phyloP scores from a whole-genome alignment of 2,888 invertebrate species.

The Xylota sylvarum region DNA sequence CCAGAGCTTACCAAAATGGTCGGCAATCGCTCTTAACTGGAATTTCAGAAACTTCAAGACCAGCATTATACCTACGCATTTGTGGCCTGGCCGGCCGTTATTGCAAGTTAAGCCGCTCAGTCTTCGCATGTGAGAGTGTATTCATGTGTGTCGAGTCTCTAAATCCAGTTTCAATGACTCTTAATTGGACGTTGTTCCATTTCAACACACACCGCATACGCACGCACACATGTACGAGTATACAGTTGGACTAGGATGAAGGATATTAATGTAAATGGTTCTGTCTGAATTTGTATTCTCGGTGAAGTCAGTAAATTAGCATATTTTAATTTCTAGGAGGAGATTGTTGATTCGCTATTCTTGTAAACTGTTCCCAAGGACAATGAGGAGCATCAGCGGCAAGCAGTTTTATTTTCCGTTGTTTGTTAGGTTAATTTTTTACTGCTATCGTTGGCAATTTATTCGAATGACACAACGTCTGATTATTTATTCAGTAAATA shows the following conservation, averaged over 20 bases:
- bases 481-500: constrained; percentile 69
- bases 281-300: constrained; percentile 54
- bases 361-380: constrained; percentile 11
- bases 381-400: not conserved
- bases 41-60: constrained; percentile 19
- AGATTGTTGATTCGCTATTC: constrained; percentile 1
- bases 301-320: constrained; percentile 53
- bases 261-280: constrained; percentile 53
- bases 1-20: not conserved
- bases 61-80: not conserved
- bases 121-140: not conserved
- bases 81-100: not conserved
- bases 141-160: constrained; percentile 8
- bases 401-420: constrained; percentile 24
- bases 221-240: too few species aligned
- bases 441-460: constrained; percentile 69
- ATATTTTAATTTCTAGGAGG: constrained; percentile 59
- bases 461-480: constrained; percentile 61
- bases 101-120: constrained; percentile 21
- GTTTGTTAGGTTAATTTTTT: constrained; percentile 64
- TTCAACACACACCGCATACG: not conserved
- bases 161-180: constrained; percentile 33
- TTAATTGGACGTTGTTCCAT: constrained; percentile 34
- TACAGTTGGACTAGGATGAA: not conserved
- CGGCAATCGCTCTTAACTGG: constrained; percentile 9